phyloP scores from a whole-genome alignment of 2,113 vertebrate species.

The Sclerurus mexicanus region DNA sequence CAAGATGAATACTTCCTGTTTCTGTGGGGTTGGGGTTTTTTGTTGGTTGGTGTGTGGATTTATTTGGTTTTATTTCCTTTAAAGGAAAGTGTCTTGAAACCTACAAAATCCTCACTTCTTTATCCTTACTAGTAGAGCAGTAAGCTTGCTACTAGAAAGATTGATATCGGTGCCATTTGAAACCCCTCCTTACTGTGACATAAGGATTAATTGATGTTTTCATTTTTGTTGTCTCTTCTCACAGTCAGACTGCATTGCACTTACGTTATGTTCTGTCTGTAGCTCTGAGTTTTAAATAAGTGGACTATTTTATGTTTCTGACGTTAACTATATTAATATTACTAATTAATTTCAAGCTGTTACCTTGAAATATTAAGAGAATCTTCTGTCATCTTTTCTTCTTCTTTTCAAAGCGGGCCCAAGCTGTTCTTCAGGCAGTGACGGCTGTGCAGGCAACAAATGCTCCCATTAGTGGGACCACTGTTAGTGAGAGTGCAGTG shows the following conservation, averaged over 20 bases:
- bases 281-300: background rate
- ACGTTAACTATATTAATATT: background rate
- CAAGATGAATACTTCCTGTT: background rate
- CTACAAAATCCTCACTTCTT: background rate
- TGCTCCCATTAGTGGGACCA: slow-evolving; percentile 84
- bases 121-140: background rate
- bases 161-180: background rate
- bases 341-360: background rate
- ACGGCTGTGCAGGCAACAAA: slow-evolving; percentile 90
- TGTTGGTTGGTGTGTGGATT: background rate
- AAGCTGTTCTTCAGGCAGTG: slow-evolving; percentile 89
- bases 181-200: background rate
- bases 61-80: background rate
- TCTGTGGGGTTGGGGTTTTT: background rate
- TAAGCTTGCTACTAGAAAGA: background rate
- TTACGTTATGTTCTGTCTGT: background rate
- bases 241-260: background rate
- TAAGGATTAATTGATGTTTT: background rate
- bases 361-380: background rate
- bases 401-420: slow-evolving; percentile 80
- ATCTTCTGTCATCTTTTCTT: background rate
- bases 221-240: background rate
- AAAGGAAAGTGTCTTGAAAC: background rate
- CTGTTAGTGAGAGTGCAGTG: slow-evolving; percentile 87
- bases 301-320: background rate